phyloP scores from a whole-genome alignment of 2,113 vertebrate genomes.

The Halcyon senegalensis region DNA sequence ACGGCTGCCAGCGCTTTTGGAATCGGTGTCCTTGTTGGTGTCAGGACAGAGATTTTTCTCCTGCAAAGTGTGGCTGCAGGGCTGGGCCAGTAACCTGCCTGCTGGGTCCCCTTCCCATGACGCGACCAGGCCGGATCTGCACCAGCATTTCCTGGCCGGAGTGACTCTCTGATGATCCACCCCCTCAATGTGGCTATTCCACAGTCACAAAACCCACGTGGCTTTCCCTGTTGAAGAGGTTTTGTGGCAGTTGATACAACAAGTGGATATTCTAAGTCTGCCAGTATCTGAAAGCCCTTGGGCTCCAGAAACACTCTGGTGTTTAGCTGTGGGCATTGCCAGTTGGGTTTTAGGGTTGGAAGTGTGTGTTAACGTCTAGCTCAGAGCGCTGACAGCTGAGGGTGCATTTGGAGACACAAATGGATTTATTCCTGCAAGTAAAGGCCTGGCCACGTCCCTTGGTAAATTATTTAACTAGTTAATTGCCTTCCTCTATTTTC shows the following conservation, averaged over 20 bases:
- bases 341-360: background rate
- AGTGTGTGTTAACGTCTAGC: background rate
- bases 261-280: background rate
- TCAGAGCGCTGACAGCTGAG: rapidly evolving
- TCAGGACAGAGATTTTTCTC: background rate
- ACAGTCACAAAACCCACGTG: background rate
- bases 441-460: background rate
- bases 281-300: background rate
- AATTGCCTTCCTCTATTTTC: background rate
- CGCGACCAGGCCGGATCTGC: background rate
- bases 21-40: background rate
- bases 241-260: background rate
- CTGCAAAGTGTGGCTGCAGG: background rate
- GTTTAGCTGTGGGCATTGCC: background rate
- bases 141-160: rapidly evolving
- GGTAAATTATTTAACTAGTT: background rate
- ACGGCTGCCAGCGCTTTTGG: background rate
- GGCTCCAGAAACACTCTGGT: background rate
- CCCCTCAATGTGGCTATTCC: background rate
- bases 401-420: background rate
- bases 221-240: background rate
- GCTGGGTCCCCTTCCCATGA: rapidly evolving
- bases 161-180: background rate
- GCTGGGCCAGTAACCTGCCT: background rate
- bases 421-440: background rate